Evolutionary conservation across 2,113 vertebrate genomes (phyloP).

Genomic region (Accipiter virgatus): DNA sequence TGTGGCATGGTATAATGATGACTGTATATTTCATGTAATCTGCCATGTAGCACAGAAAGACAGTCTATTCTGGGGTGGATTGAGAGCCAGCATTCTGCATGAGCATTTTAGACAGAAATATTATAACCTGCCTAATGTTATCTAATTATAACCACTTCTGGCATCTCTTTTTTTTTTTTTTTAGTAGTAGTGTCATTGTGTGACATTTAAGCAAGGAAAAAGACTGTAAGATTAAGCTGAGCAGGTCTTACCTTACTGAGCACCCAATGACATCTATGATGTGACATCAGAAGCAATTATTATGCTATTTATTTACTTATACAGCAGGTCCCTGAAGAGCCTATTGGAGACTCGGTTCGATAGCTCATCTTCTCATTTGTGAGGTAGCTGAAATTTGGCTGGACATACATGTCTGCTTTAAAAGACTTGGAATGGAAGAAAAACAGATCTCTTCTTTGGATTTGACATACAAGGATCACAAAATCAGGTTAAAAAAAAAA

Average conservation of each 20-base stretch:
- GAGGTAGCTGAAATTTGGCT: not conserved
- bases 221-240: not conserved
- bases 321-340: not conserved
- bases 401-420: rapidly evolving
- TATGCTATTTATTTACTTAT: not conserved
- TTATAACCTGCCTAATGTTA: not conserved
- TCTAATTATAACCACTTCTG: not conserved
- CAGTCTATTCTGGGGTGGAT: not conserved
- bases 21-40: not conserved
- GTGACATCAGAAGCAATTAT: not conserved
- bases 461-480: not conserved
- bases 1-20: not conserved
- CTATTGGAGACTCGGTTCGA: not conserved
- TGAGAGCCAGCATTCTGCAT: not conserved
- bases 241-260: not conserved
- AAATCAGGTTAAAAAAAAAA: not conserved
- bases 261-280: not conserved
- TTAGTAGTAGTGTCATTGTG: not conserved
- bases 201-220: not conserved
- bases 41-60: not conserved
- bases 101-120: not conserved
- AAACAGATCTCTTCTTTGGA: too few relatives aligned
- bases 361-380: not conserved
- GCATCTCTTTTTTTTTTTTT: not conserved
- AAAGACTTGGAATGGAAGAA: not conserved